Evolutionary conservation across 1,140 invertebrate species (phyloP).

Genomic region (Solenopsis invicta): DNA sequence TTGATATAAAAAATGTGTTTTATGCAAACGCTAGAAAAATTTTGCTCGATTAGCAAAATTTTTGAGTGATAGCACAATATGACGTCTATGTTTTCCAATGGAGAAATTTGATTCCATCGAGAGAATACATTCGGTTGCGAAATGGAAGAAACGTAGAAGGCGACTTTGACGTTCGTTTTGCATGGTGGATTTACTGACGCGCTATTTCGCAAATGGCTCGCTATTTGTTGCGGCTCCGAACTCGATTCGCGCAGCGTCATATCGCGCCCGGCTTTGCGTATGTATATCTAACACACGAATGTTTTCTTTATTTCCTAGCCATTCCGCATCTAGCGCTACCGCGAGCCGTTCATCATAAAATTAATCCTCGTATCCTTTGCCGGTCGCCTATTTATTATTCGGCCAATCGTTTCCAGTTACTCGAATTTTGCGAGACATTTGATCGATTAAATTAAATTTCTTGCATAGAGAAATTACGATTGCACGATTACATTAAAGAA

Average conservation of each 20-base stretch:
- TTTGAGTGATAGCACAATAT: background rate
- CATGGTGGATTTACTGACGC: conserved; percentile 64
- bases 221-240: conserved; percentile 71
- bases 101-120: conserved; percentile 20
- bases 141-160: conserved; percentile 31
- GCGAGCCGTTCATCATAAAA: background rate
- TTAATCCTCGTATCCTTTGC: background rate
- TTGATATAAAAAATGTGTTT: conserved; percentile 4
- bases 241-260: conserved; percentile 59
- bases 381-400: background rate
- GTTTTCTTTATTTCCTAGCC: conserved; percentile 66
- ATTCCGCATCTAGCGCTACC: conserved; percentile 9
- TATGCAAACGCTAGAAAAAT: conserved; percentile 14
- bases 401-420: background rate
- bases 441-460: background rate
- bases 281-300: conserved; percentile 46
- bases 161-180: conserved; percentile 47
- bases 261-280: conserved; percentile 65
- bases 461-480: background rate
- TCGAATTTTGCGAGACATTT: background rate
- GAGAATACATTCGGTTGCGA: conserved; percentile 28
- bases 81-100: background rate
- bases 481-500: too few species aligned
- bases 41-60: background rate
- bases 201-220: conserved; percentile 76